phyloP scores from a whole-genome alignment of 2,113 vertebrate genomes.

The Crotalus horridus region DNA sequence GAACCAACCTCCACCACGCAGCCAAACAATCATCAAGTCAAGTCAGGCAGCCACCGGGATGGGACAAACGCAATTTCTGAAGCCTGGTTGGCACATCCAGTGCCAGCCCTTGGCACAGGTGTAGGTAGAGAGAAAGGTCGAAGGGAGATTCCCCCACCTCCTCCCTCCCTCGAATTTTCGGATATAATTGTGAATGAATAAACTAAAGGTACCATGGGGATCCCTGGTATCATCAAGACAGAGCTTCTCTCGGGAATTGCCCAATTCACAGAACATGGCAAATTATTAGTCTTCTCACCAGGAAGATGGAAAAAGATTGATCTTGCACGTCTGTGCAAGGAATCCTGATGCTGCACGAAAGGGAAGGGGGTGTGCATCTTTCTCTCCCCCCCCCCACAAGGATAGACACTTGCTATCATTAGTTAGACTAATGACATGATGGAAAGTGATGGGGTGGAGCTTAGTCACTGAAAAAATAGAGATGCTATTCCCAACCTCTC shows the following conservation, averaged over 20 bases:
- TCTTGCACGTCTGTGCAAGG: not conserved
- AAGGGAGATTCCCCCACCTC: not conserved
- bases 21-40: not conserved
- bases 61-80: not conserved
- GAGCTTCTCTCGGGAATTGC: not conserved
- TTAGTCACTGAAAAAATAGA: not conserved
- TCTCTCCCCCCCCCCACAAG: not conserved
- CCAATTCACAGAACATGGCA: not conserved
- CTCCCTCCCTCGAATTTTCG: not conserved
- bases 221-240: not conserved
- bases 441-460: not conserved
- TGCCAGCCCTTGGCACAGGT: not conserved
- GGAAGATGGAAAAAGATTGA: not conserved
- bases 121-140: not conserved
- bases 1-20: not conserved
- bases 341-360: not conserved
- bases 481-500: not conserved
- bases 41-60: not conserved
- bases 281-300: not conserved
- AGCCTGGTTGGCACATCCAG: not conserved
- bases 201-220: too few species aligned
- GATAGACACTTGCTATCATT: not conserved
- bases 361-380: not conserved
- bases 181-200: not conserved
- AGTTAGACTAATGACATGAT: not conserved